A percentile compares a stretch with the other conserved stretches of the same genome.
These are phyloP conservation scores for Hormaphis cornu DNA, from an alignment of 1,140 invertebrate species.

Conservation along the genomic window DNA sequence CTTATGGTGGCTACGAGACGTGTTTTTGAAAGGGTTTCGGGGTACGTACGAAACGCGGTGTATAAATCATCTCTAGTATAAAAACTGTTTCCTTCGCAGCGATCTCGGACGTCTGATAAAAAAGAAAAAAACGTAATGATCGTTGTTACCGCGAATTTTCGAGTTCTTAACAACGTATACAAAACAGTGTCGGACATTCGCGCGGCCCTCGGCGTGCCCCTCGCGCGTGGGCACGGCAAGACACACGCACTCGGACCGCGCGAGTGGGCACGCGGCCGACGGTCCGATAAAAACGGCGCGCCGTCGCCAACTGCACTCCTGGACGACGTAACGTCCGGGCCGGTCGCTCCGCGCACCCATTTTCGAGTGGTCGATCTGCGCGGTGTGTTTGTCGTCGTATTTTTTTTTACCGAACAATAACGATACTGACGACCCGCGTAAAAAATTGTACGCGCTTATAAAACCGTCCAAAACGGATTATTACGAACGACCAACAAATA, in stretches of 20 bases:
- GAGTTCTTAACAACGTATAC: background rate
- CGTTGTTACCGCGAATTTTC: background rate
- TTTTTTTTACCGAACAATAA: background rate
- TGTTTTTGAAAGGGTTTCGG: no score
- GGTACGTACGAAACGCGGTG: no score
- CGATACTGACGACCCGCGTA: no score
- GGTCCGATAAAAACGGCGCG: conserved; percentile 8
- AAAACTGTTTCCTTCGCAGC: no score
- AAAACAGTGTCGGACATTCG: conserved; percentile 15
- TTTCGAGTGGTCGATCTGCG: background rate
- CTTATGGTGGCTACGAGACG: no score
- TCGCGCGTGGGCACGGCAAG: conserved; percentile 16
- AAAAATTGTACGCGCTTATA: no score
- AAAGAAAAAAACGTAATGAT: background rate
- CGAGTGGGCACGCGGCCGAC: conserved; percentile 11
- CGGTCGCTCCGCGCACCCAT: conserved; percentile 1
- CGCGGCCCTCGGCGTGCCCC: conserved; percentile 3
- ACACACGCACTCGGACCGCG: no score
- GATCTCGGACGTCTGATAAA: no score
- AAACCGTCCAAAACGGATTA: no score
- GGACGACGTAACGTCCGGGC: background rate
- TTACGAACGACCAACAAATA: no score
- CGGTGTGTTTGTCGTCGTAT: background rate
- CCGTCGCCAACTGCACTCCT: background rate
- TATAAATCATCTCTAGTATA: no score